Conservation (phyloP, 2,113 vertebrate genomes). For the Centropus bengalensis region DNA sequence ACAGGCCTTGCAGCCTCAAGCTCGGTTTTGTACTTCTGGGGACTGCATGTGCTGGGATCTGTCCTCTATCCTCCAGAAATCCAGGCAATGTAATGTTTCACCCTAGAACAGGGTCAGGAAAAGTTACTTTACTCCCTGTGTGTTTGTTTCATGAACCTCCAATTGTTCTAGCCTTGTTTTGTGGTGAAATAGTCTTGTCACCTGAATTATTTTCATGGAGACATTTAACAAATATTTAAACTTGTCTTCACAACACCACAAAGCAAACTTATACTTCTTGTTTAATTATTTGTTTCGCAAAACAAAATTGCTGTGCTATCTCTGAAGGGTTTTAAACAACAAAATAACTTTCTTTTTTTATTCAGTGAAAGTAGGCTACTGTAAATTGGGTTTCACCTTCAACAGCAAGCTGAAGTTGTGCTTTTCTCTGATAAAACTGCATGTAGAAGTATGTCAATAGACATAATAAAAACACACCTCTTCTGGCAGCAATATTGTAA, state of each 20-base stretch:
- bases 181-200: background rate
- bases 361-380: background rate
- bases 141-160: background rate
- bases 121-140: background rate
- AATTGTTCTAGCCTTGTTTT: background rate
- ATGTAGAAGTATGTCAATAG: background rate
- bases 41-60: fast-evolving
- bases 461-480: background rate
- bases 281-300: conserved; percentile 28
- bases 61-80: background rate
- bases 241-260: background rate
- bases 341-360: background rate
- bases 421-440: conserved; percentile 37
- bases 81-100: background rate
- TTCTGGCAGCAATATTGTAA: conserved; percentile 1
- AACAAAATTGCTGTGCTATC: background rate
- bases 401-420: background rate
- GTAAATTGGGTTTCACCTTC: background rate
- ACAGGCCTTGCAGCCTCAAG: background rate
- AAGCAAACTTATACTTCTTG: background rate
- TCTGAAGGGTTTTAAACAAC: conserved; percentile 3
- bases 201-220: background rate
- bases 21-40: background rate
- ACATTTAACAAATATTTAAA: background rate
- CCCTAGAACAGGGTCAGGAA: background rate